These are phyloP conservation scores for Aptenodytes forsteri DNA, from an alignment of 2,113 vertebrate genomes.

Conservation along the genomic window DNA sequence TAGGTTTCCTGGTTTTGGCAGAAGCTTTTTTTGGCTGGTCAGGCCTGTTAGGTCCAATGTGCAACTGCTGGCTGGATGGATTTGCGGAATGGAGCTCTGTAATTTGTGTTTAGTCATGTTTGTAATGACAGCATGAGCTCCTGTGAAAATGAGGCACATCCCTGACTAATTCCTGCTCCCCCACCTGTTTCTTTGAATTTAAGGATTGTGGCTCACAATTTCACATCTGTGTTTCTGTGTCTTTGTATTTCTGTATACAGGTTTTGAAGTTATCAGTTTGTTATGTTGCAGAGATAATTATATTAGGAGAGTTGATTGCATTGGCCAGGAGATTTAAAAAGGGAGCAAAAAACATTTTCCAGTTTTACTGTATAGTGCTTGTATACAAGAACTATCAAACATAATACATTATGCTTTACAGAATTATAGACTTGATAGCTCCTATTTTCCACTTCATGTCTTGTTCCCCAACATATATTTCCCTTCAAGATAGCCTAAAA, in stretches of 20 bases:
- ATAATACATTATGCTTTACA: background rate
- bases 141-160: background rate
- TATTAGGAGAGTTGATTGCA: background rate
- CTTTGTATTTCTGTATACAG: background rate
- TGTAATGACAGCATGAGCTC: background rate
- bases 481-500: background rate
- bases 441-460: background rate
- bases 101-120: conserved; percentile 1
- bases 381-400: background rate
- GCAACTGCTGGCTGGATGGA: background rate
- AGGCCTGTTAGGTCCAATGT: background rate
- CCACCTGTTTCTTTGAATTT: background rate
- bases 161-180: background rate
- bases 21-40: background rate
- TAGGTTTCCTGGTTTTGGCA: background rate
- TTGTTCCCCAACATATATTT: background rate
- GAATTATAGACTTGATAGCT: background rate
- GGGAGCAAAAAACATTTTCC: background rate
- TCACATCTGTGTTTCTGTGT: background rate
- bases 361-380: background rate
- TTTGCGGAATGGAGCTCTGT: background rate
- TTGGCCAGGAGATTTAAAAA: background rate
- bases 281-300: background rate
- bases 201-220: background rate
- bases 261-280: background rate